These are phyloP conservation scores for Trematocara nigrifrons DNA, from an alignment of 2,113 vertebrate genomes.

Conservation along the genomic window DNA sequence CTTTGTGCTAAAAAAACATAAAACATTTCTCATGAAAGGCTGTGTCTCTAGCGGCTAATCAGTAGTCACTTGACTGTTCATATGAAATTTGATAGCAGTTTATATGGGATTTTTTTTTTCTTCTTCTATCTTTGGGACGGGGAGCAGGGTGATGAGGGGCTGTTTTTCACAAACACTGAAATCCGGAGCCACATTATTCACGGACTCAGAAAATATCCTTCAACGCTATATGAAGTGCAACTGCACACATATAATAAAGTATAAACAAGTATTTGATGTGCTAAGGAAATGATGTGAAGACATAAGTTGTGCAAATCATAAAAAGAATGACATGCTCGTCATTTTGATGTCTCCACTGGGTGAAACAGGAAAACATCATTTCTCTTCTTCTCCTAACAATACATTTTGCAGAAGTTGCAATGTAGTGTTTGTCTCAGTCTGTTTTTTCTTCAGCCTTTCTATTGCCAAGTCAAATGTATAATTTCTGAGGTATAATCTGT, in stretches of 20 bases:
- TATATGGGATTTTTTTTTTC: background rate
- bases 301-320: constrained; percentile 20
- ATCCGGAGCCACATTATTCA: constrained; percentile 32
- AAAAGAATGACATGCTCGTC: constrained; percentile 66
- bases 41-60: constrained; percentile 46
- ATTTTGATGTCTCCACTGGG: constrained; percentile 78
- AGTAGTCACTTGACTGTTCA: constrained; percentile 35
- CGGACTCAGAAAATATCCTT: constrained; percentile 20
- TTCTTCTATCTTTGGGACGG: background rate
- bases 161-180: constrained; percentile 32
- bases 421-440: constrained; percentile 56
- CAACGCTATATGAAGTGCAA: constrained; percentile 16
- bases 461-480: constrained; percentile 50
- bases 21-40: constrained; percentile 42
- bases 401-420: constrained; percentile 73
- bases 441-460: constrained; percentile 55
- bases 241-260: constrained; percentile 27
- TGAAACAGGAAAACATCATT: constrained; percentile 73
- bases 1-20: constrained; percentile 52
- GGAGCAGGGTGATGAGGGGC: background rate
- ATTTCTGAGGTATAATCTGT: constrained; percentile 42
- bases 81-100: constrained; percentile 26
- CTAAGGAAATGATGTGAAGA: constrained; percentile 35
- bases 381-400: constrained; percentile 66
- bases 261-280: constrained; percentile 36